A percentile compares a stretch with the other conserved stretches of the same genome.
phyloP scores from a whole-genome alignment of 1,140 invertebrate species.

The Eufriesea mexicana region DNA sequence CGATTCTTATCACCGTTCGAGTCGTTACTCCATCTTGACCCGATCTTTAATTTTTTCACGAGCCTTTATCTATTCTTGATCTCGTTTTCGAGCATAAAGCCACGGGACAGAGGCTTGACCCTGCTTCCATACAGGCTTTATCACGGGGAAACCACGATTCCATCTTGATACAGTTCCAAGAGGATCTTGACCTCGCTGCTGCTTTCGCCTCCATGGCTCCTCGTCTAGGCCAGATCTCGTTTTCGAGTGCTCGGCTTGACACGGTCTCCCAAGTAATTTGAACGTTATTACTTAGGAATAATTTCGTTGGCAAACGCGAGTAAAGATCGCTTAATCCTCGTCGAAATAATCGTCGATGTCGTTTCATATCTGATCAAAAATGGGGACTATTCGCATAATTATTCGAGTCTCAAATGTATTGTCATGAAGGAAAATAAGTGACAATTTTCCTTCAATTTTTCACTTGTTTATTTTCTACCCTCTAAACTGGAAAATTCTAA shows the following conservation, averaged over 20 bases:
- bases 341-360: too few species aligned
- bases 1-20: not conserved
- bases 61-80: conserved; percentile 25
- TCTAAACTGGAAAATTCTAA: too few species aligned
- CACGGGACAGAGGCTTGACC: conserved; percentile 20
- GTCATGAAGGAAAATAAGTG: too few species aligned
- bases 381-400: too few species aligned
- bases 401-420: too few species aligned
- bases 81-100: conserved; percentile 17
- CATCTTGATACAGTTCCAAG: conserved; percentile 33
- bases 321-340: too few species aligned
- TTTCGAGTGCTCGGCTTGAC: conserved; percentile 39
- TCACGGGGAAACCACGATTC: conserved; percentile 2
- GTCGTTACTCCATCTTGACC: conserved; percentile 21
- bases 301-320: too few species aligned
- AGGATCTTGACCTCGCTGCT: conserved; percentile 39
- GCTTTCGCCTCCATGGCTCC: not conserved
- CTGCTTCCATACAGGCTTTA: conserved; percentile 11
- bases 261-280: conserved; percentile 35
- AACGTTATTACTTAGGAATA: not conserved
- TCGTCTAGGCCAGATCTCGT: not conserved
- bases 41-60: conserved; percentile 29
- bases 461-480: too few species aligned
- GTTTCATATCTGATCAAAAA: too few species aligned
- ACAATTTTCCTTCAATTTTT: too few species aligned